Conservation (phyloP, 2,113 vertebrate genomes). For the Pluvianellus socialis region DNA sequence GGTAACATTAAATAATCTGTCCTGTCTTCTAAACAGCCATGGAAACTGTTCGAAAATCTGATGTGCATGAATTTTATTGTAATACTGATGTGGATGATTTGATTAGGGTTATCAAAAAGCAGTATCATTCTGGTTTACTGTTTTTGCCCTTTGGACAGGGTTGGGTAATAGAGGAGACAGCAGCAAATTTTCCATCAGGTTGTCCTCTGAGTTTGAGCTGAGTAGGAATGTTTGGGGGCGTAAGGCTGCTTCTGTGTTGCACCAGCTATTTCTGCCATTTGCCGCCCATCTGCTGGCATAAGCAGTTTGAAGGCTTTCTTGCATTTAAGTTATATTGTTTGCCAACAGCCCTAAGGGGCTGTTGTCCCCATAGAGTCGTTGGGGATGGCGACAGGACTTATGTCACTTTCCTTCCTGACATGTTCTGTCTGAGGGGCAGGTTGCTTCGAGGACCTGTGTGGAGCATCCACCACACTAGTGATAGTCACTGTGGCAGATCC, state of each 20-base stretch:
- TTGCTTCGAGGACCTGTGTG: background rate
- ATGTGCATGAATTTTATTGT: background rate
- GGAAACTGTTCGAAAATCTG: background rate
- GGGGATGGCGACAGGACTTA: background rate
- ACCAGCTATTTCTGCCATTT: background rate
- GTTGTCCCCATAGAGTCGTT: background rate
- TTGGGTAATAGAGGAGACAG: background rate
- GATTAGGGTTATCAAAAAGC: background rate
- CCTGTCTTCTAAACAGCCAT: background rate
- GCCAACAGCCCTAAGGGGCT: background rate
- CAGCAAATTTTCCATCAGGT: background rate
- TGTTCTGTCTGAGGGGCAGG: background rate
- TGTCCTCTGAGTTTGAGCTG: background rate
- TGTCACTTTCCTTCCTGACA: fast-evolving
- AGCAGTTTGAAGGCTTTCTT: background rate
- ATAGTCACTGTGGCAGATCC: background rate
- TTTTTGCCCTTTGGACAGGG: background rate
- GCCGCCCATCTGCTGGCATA: background rate
- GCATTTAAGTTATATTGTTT: background rate
- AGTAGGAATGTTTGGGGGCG: background rate
- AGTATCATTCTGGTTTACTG: background rate
- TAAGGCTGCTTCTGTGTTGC: background rate
- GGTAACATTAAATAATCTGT: background rate
- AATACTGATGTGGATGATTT: background rate
- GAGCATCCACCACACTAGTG: background rate